Evolutionary conservation across 2,113 vertebrate species (phyloP).

Genomic region (Alosa alosa): DNA sequence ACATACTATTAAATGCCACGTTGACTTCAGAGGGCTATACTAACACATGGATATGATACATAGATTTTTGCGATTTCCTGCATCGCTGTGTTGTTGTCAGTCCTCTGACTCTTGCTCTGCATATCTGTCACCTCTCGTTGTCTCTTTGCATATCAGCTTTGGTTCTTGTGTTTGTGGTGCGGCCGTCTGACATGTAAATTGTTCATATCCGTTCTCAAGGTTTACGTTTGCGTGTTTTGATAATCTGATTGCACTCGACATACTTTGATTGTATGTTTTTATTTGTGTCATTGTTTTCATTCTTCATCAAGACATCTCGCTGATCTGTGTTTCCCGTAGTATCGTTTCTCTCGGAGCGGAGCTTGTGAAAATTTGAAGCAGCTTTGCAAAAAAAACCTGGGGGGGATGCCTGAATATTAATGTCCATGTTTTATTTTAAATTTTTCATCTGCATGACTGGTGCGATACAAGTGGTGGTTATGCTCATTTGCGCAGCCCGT

Average conservation of each 20-base stretch:
- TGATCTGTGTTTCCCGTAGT: neutral
- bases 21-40: neutral
- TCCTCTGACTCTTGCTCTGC: neutral
- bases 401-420: neutral
- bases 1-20: neutral
- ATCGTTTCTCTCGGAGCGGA: neutral
- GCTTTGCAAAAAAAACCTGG: neutral
- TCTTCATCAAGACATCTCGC: neutral
- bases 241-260: neutral
- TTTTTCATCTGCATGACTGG: neutral
- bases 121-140: neutral
- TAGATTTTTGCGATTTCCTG: neutral
- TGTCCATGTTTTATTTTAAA: neutral
- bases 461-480: neutral
- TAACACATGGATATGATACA: neutral
- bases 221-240: neutral
- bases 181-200: neutral
- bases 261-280: conserved; percentile 2
- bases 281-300: neutral
- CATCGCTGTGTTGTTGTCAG: neutral
- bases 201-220: neutral
- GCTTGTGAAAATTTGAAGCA: neutral
- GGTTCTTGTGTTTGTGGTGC: neutral
- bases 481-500: neutral
- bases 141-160: neutral